phyloP scores from a whole-genome alignment of 2,888 invertebrate species.

The Lasioglossum calceatum region DNA sequence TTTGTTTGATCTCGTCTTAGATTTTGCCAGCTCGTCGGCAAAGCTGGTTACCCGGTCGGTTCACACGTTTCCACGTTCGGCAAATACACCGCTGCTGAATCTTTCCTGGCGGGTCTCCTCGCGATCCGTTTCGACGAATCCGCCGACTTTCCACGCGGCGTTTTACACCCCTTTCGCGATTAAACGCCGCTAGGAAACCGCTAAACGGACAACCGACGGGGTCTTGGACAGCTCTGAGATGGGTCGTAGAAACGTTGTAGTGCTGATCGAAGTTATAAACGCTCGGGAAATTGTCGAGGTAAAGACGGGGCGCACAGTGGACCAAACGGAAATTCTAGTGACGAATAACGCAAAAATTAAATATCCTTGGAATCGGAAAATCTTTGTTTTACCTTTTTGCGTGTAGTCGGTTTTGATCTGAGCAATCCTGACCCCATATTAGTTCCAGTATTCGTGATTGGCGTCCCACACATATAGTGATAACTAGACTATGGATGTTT shows the following conservation, averaged over 20 bases:
- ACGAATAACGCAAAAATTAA: too few relatives aligned
- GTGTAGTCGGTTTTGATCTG: too few relatives aligned
- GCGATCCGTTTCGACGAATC: too few relatives aligned
- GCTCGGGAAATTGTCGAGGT: neutral
- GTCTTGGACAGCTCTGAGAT: neutral
- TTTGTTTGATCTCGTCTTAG: slow-evolving; percentile 68
- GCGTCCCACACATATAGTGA: too few relatives aligned
- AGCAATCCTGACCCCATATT: too few relatives aligned
- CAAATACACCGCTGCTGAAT: slow-evolving; percentile 43
- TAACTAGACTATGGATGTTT: too few relatives aligned
- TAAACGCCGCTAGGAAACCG: slow-evolving; percentile 41
- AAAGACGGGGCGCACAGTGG: neutral
- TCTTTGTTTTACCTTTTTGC: too few relatives aligned
- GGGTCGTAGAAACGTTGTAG: neutral
- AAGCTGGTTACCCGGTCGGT: slow-evolving; percentile 55
- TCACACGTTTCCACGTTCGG: slow-evolving; percentile 58
- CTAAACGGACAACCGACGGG: slow-evolving; percentile 54
- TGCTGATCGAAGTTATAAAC: neutral
- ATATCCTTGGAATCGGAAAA: too few relatives aligned
- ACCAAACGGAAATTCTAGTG: too few relatives aligned
- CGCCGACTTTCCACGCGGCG: too few relatives aligned
- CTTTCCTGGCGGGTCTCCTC: neutral
- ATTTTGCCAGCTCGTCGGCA: slow-evolving; percentile 60
- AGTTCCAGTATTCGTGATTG: too few relatives aligned
- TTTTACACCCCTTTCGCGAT: too few relatives aligned